These are phyloP conservation scores for Campylomormyrus tamandua DNA, from an alignment of 2,113 vertebrate species.

Conservation along the genomic window DNA sequence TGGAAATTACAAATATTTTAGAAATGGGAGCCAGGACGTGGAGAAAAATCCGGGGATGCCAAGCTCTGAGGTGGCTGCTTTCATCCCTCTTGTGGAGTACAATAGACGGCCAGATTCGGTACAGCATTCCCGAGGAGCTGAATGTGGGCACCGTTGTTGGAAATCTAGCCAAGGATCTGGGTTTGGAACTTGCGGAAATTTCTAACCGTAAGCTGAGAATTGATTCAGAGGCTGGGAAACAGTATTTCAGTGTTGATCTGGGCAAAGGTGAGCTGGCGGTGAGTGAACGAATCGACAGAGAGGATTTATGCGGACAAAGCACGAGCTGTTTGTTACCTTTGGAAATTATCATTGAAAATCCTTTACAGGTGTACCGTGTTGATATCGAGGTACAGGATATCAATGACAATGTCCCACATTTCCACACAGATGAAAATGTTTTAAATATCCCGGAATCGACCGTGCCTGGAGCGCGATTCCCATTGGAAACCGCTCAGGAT, in stretches of 20 bases:
- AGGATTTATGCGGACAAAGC: conserved; percentile 38
- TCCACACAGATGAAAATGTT: conserved; percentile 23
- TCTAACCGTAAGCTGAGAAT: conserved; percentile 38
- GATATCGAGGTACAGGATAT: conserved; percentile 44
- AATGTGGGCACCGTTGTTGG: conserved; percentile 43
- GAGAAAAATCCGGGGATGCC: conserved; percentile 27
- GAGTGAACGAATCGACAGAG: conserved; percentile 45
- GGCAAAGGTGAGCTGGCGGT: conserved; percentile 39
- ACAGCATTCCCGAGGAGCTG: conserved; percentile 48
- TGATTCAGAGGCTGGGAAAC: conserved; percentile 31
- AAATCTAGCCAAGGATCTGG: conserved; percentile 44
- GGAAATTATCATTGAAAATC: conserved; percentile 37
- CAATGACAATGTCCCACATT: conserved; percentile 41
- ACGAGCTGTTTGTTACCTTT: conserved; percentile 36
- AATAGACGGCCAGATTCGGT: conserved; percentile 51
- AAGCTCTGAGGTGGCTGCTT: conserved; percentile 42
- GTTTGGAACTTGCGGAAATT: conserved; percentile 30
- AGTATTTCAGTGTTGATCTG: conserved; percentile 38
- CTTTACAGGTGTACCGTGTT: conserved; percentile 32
- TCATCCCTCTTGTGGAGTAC: conserved; percentile 53
- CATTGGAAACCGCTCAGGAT: conserved; percentile 48
- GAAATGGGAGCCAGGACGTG: neutral
- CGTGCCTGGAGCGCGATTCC: conserved; percentile 43
- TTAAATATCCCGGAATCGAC: conserved; percentile 50
- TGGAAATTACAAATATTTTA: neutral